Evolutionary conservation across 2,888 invertebrate genomes (phyloP).

Genomic region (Cerceris rybyensis): DNA sequence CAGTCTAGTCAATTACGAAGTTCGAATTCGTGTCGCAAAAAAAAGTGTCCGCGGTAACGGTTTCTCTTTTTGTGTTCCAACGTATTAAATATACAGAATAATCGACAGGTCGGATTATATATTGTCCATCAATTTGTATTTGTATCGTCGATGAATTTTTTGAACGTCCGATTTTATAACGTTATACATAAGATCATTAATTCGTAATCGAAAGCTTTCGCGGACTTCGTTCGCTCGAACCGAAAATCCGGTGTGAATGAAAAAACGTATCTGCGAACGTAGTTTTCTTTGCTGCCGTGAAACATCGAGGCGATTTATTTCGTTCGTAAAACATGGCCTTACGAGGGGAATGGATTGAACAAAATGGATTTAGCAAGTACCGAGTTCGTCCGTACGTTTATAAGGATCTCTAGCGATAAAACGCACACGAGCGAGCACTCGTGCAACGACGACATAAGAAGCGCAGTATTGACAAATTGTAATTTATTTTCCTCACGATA

Average conservation of each 20-base stretch:
- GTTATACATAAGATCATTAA: too few species aligned
- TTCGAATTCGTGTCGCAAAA: conserved; percentile 39
- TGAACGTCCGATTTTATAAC: too few species aligned
- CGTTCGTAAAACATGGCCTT: conserved; percentile 48
- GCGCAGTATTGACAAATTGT: conserved; percentile 80
- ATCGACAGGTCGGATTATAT: too few species aligned
- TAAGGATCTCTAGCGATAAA: conserved; percentile 61
- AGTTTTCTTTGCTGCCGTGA: not conserved
- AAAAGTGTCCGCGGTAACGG: conserved; percentile 1
- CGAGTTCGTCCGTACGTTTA: conserved; percentile 65
- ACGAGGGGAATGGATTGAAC: conserved; percentile 35
- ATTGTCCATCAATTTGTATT: too few species aligned
- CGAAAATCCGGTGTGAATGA: not conserved
- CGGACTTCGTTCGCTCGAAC: too few species aligned
- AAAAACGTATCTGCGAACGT: not conserved
- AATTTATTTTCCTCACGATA: conserved; percentile 79
- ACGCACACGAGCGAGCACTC: conserved; percentile 71
- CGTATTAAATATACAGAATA: too few species aligned
- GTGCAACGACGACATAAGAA: conserved; percentile 74
- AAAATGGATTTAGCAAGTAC: conserved; percentile 32
- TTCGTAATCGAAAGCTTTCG: too few species aligned
- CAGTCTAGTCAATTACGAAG: conserved; percentile 64
- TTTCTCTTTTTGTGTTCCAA: not conserved
- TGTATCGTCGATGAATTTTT: too few species aligned
- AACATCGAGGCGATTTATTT: conserved; percentile 21